Evolutionary conservation across 1,140 invertebrate species (phyloP), one percentile per base, ranked within the genome.

Genomic region (Lethrus apterus): DNA sequence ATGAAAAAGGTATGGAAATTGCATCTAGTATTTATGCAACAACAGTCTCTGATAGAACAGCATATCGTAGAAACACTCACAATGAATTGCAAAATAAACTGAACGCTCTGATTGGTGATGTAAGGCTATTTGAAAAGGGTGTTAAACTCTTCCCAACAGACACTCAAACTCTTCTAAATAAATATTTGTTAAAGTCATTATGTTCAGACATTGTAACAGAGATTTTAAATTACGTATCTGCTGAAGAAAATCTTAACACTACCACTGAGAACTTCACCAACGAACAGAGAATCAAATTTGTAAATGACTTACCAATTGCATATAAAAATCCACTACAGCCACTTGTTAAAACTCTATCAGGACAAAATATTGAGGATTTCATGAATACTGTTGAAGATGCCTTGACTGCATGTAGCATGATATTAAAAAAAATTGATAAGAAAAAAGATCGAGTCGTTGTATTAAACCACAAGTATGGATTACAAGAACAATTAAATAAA

Each of bases 391-490:
- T 85, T 38, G 89, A 94, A 58, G 63, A 73, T 4, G 79, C 83
- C 8, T 71, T 93, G 50, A 70, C 76, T 20, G 71, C 74, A 50
- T 84, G 88, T 60, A 87, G 88, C 52, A 82, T 95, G 70, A 77
- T 92, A 48, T 66, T 91, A 26, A 89, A 85, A 55, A 95, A 94
- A 70, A 77, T 81, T 46, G 89, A 93, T 63, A 90, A 89, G 58
- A 91, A 88, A 60, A 88, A 86, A 62, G 89, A 93, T 70, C 80
- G 79, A 49, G 70, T 78, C 14, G 63, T 89, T 14, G 73, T 93
- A 45, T 69, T 81, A 33, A 81, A 78, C 46, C 88, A 93, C 53
- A 81, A 86, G 51, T 83, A 90, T 60, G 79, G 80, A 46, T 69
- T 96, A n/a, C 64, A 87, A 21, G 79, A 89, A 41, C 82, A 93